Base-by-base conservation (phyloP, 2,888 invertebrate species). In the Catocala fraxini region DNA sequence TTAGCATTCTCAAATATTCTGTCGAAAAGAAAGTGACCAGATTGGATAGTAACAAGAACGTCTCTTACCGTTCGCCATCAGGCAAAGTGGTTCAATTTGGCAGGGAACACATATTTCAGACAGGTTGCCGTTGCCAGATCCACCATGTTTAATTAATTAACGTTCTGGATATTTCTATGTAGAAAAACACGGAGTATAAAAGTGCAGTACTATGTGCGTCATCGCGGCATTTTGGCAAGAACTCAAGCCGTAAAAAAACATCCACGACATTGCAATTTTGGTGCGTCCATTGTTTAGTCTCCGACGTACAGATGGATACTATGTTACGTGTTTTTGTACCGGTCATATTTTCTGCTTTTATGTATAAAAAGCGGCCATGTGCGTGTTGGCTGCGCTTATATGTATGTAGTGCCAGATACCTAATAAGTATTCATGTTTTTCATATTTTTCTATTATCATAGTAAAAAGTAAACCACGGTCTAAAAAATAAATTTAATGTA, bases 191-290 rank as follows among this genome's bases (percentile, higher is more conserved):
- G 55, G 51, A 53, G 48, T 45, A 70, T 63, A 73, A 70, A 63
- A 63, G 49, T 74, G 63, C 73, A 72, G 52, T 9, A 42, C 53
- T 51, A 46, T 25, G 42, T 63, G 71, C 65, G 66, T 75, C 66
- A 66, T 53, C 59, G 73, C 60, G 53, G 53, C 45, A 34, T 71
- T 71, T 75, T 72, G 73, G 73, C 73, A 72, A 13, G 41, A 25
- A 49, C 42, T 65, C 69, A 75, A 72, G 53, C 41, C 12, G 51
- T 61, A 64, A 60, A 59, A 25, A 74, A 74, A 66, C 59, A 13
- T 48, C 42, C 57, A 65, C 65, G 68, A 66, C 64, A 66, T 65
- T 64, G 72, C 75, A 59, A 61, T 69, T 72, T 66, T 66, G 66
- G 75, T 56, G 60, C 54, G 64, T 46, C 49, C 51, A 69, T 72